phyloP scores from a whole-genome alignment of 2,113 vertebrate genomes.

The Odontophorus gujanensis region DNA sequence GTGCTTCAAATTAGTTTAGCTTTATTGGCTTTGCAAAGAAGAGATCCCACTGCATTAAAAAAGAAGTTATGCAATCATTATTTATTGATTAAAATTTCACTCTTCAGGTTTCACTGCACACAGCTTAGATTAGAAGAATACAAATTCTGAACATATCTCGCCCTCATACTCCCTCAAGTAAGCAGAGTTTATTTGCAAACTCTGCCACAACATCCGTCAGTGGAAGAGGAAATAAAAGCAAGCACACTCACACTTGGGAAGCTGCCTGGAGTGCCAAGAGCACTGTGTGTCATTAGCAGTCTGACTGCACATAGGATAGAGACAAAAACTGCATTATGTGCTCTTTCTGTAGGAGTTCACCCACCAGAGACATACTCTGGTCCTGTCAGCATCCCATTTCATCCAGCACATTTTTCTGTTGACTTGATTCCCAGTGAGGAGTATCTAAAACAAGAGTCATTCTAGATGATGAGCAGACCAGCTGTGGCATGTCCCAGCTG shows the following conservation, averaged over 20 bases:
- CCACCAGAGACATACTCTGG: neutral
- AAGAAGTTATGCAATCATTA: neutral
- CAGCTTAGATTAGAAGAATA: neutral
- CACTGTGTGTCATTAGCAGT: neutral
- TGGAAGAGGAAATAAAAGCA: conserved; percentile 8
- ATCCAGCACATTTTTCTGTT: neutral
- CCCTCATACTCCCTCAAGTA: neutral
- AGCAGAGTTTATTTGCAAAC: neutral
- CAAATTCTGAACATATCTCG: neutral
- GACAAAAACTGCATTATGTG: neutral
- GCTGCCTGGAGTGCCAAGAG: neutral
- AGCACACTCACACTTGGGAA: neutral
- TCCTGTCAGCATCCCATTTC: neutral
- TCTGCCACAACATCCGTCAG: neutral
- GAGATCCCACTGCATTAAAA: neutral
- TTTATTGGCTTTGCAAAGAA: neutral
- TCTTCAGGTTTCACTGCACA: neutral
- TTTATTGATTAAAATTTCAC: neutral
- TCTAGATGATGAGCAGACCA: neutral
- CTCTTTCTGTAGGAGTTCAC: neutral
- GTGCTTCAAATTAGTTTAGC: neutral
- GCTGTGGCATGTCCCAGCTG: neutral
- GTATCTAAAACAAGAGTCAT: neutral
- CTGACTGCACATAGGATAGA: neutral
- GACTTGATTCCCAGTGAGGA: neutral